Base-by-base conservation (phyloP, 2,113 vertebrate genomes). In the Cacatua alba region DNA sequence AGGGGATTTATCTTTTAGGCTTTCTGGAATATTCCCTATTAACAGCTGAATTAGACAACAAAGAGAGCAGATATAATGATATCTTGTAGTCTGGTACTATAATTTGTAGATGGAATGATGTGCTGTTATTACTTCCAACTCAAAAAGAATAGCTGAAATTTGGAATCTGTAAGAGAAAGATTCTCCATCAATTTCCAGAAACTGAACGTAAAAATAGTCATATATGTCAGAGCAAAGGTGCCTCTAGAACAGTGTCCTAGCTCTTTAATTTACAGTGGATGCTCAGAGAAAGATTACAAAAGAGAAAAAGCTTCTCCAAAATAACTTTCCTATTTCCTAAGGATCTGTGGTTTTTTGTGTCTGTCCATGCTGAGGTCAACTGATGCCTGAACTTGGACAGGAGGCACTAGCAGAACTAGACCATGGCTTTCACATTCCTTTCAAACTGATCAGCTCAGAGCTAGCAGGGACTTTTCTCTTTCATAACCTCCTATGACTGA, bases 1-100 rank as follows among this genome's bases (percentile, higher is more conserved):
- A 80, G 9, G 31, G 7, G 12, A 64, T 81, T 91, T 81, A 39
- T 37, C 51, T 70, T 88, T 31, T 13, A 72, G 37, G 8, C 35
- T 83, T 94, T 88, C 71, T 82, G 75, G 31, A 95, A 94, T 35
- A 88, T 53, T 88, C n/a, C 31, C 65, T 51, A 78, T 78, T 67
- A 88, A 86, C 26, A 60, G 33, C n/a, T 86, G 63, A 93, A 92
- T 39, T 82, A 43, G 39, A 9, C 31, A 72, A 82, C 20, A 69
- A 60, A 88, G n/a, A 88, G 24, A 70, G 6, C 16, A 90, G 79
- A 65, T 72, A 62, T 9, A 53, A 59, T 37, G 10, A 15, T 62
- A 81, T 37, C 23, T 52, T 55, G 49, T 43, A 70, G 39, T 44
- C 57, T 92, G 80, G 59, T 31, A 31, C 20, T 62, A 2, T 46